These are phyloP conservation scores for Ditylenchus weischeri DNA, from an alignment of 2,888 invertebrate species.

Conservation along the genomic window DNA sequence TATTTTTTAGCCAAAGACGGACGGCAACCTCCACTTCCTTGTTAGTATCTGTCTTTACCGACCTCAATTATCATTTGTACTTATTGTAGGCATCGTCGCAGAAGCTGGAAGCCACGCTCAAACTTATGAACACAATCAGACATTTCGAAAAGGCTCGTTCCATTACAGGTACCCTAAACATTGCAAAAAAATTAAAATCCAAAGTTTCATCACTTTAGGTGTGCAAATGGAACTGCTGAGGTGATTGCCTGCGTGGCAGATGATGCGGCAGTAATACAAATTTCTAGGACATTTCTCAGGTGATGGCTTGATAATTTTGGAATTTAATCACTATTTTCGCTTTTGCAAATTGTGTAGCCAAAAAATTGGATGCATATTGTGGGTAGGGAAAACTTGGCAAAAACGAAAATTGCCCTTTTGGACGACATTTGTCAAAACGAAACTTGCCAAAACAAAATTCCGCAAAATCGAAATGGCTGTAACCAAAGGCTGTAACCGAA, in stretches of 20 bases:
- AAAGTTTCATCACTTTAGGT: too few relatives aligned
- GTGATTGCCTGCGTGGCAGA: constrained; percentile 56
- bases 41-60: constrained; percentile 17
- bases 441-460: too few relatives aligned
- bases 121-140: constrained; percentile 53
- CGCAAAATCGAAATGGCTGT: too few relatives aligned
- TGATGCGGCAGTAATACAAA: constrained; percentile 54
- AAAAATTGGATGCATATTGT: too few relatives aligned
- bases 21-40: constrained; percentile 50
- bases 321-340: too few relatives aligned
- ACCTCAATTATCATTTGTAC: background rate
- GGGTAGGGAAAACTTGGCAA: too few relatives aligned
- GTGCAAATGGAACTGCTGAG: constrained; percentile 54
- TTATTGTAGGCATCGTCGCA: constrained; percentile 48
- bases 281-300: constrained; percentile 47
- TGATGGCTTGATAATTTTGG: background rate
- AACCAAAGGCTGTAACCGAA: too few relatives aligned
- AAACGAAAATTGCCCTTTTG: too few relatives aligned
- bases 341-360: too few relatives aligned
- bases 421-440: too few relatives aligned
- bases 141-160: constrained; percentile 56
- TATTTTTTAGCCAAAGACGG: constrained; percentile 37
- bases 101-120: constrained; percentile 43
- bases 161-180: constrained; percentile 45
- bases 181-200: too few relatives aligned